A percentile compares a stretch with the other conserved stretches of the same genome.
Conservation (phyloP, 2,888 invertebrate species). For the Vanessa cardui region DNA sequence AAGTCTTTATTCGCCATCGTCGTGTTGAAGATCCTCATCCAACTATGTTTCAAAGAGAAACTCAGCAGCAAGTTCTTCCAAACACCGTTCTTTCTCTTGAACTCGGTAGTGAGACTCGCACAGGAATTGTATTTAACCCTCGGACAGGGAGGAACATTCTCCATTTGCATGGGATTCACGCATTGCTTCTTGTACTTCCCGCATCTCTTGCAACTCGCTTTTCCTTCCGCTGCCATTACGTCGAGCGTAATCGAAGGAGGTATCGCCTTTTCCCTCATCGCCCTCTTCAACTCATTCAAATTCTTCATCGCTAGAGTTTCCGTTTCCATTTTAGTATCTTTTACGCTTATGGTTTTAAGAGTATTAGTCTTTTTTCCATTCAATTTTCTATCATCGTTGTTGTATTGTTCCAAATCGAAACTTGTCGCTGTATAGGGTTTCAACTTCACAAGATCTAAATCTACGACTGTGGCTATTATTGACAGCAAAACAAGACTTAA, state of each 20-base stretch:
- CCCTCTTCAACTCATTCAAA: conserved; percentile 50
- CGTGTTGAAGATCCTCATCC: conserved; percentile 71
- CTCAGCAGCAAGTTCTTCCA: conserved; percentile 64
- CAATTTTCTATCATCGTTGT: conserved; percentile 43
- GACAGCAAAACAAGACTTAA: conserved; percentile 57
- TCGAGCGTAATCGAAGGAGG: conserved; percentile 70
- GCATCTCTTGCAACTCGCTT: conserved; percentile 65
- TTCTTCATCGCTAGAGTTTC: conserved; percentile 44
- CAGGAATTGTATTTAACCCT: conserved; percentile 63
- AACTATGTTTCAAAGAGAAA: conserved; percentile 70
- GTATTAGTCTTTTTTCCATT: conserved; percentile 45
- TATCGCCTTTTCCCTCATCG: conserved; percentile 57
- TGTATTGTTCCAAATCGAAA: conserved; percentile 67
- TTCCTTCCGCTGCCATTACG: conserved; percentile 64
- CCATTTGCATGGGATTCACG: conserved; percentile 49
- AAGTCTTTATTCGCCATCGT: conserved; percentile 78
- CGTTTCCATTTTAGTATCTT: conserved; percentile 36
- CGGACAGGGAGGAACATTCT: conserved; percentile 58
- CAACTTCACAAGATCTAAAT: conserved; percentile 64
- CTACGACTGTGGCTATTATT: conserved; percentile 71
- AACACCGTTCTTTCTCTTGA: conserved; percentile 55
- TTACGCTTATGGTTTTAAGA: background rate
- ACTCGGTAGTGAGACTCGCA: conserved; percentile 60
- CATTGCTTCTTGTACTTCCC: conserved; percentile 75
- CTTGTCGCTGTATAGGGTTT: conserved; percentile 56